Evolutionary conservation across 53 echinoderm and acorn worm genomes (phyloP), one percentile per base, ranked within the genome.

Genomic region (Apostichopus leukothele): DNA sequence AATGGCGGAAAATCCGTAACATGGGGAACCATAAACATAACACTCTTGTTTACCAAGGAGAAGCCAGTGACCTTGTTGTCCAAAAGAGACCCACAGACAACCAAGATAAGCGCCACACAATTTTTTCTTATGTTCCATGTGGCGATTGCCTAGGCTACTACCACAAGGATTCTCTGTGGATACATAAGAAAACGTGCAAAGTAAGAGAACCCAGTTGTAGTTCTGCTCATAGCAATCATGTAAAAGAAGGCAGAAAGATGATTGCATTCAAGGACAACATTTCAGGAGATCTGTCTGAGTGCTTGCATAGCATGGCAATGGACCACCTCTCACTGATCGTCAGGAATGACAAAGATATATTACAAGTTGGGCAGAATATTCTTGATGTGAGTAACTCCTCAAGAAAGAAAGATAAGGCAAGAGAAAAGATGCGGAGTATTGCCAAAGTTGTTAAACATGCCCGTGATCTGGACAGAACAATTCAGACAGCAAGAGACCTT

Each of bases 391-490:
- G 7, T 39, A 77, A 77, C 10, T 26, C 77, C 3, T 39, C 12
- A 14, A 77, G 10, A 10, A 75, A 51, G 50, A 50, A 39, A 22
- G 88, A 91, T 14, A 68, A 16, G 19, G 18, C 14, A 12, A 68
- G 71, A 68, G 63, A 63, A 60, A 60, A 66, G 23, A 84, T 91
- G 86, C 13, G 89, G 84, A 84, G 51, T 9, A 50, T 92, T 8
- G 78, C 61, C 20, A 92, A 92, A 50, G 50, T 78, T 14, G 79
- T 92, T 13, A 9, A 25, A 21, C 54, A 76, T 19, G 85, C 86
- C 9, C 19, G 92, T 86, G 39, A 59, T 67, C 9, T 13, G 61
- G 13, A 10, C 90, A 90, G 83, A 77, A 93, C 73, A 14, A 88
- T 27, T 27, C 27, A 27, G 27, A 27, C 27, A 27, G 27, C 27